Evolutionary conservation across 1,140 invertebrate genomes (phyloP).

Genomic region (Varroa destructor): DNA sequence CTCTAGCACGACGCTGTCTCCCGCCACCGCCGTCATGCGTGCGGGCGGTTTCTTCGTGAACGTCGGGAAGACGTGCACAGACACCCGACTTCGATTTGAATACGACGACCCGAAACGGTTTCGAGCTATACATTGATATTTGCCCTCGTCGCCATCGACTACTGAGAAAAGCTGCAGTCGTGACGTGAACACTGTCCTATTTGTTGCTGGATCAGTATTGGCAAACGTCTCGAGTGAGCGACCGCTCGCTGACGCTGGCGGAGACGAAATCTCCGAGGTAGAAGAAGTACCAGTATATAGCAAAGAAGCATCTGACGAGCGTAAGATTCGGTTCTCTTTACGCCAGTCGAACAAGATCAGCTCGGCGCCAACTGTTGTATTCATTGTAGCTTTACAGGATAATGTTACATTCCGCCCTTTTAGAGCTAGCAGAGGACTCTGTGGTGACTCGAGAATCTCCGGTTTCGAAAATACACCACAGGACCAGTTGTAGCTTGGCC

Average conservation of each 20-base stretch:
- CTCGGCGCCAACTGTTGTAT: constrained; percentile 43
- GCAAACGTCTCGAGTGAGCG: constrained; percentile 36
- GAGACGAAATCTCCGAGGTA: no score
- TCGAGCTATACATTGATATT: constrained; percentile 80
- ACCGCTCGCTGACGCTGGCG: no score
- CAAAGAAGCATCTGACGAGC: no score
- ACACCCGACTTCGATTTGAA: constrained; percentile 67
- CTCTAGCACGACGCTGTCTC: constrained; percentile 69
- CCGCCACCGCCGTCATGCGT: constrained; percentile 56
- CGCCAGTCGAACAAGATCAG: constrained; percentile 69
- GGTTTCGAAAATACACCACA: constrained; percentile 74
- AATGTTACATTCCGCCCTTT: constrained; percentile 68
- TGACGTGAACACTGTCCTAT: constrained; percentile 46
- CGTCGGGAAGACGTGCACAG: constrained; percentile 67
- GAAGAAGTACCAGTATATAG: no score
- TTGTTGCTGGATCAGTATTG: constrained; percentile 32
- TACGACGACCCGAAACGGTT: constrained; percentile 80
- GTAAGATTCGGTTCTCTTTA: constrained; percentile 61
- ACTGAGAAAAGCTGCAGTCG: constrained; percentile 57
- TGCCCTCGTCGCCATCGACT: constrained; percentile 60
- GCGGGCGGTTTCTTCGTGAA: constrained; percentile 73
- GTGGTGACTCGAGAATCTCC: constrained; percentile 62
- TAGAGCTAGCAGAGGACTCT: constrained; percentile 56
- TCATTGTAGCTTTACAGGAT: constrained; percentile 58
- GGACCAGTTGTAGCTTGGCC: constrained; percentile 51